Evolutionary conservation across 2,797 vertebrate species (phyloP).

Genomic region (Tarsius wallacei): DNA sequence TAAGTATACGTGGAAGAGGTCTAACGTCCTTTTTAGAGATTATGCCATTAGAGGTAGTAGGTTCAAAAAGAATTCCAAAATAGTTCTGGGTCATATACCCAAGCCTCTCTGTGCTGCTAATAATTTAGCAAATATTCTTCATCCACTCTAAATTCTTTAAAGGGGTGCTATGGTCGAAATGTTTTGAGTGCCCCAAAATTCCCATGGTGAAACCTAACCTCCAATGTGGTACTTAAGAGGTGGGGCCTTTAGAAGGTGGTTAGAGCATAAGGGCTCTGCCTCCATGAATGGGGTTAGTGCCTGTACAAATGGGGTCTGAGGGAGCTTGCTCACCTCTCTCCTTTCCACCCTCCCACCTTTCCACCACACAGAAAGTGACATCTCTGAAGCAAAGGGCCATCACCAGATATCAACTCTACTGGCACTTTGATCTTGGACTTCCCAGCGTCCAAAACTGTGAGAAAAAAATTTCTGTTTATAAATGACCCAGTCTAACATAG

Average conservation of each 20-base stretch:
- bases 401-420: neutral
- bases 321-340: neutral
- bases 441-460: neutral
- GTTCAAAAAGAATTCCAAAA: constrained; percentile 49
- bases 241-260: neutral
- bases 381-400: neutral
- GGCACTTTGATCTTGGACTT: neutral
- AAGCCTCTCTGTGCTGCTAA: neutral
- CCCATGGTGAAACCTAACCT: neutral
- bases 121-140: constrained; percentile 28
- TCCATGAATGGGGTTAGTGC: too few relatives aligned
- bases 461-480: neutral
- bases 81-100: neutral
- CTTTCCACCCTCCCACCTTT: neutral
- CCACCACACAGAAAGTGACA: neutral
- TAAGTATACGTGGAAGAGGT: neutral
- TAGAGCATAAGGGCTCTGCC: neutral
- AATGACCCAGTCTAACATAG: neutral
- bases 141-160: neutral
- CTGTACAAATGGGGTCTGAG: neutral
- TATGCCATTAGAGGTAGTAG: neutral
- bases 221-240: neutral
- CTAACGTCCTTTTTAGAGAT: constrained; percentile 43
- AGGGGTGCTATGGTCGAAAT: neutral
- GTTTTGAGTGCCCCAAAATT: neutral